Percentiles rank a stretch among this genome's conserved stretches.
These are phyloP conservation scores for Panurus biarmicus DNA, from an alignment of 2,113 vertebrate genomes.

Conservation along the genomic window DNA sequence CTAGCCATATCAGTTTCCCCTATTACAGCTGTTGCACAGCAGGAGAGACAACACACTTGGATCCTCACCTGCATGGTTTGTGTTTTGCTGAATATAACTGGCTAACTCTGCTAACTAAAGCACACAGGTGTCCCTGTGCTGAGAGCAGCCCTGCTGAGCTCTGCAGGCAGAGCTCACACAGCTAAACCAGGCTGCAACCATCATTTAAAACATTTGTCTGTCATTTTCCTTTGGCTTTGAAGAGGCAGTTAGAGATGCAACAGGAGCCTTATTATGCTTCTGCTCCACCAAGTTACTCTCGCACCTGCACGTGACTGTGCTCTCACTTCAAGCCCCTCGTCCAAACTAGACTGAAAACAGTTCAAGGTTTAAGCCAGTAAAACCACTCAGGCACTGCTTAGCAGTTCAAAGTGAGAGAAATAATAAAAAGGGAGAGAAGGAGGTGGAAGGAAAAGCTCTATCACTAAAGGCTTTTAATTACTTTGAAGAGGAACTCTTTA, in stretches of 20 bases:
- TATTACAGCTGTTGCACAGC: not conserved
- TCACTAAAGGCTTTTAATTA: not conserved
- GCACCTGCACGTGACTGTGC: rapidly evolving
- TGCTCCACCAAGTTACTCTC: not conserved
- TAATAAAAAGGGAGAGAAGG: not conserved
- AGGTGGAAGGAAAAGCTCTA: not conserved
- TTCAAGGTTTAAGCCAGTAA: not conserved
- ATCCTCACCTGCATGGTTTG: not conserved
- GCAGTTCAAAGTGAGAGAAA: not conserved
- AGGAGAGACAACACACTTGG: not conserved
- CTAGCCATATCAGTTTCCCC: not conserved
- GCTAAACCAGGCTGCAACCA: too few relatives aligned
- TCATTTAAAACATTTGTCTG: too few relatives aligned
- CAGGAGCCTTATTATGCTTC: too few relatives aligned
- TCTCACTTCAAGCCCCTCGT: not conserved
- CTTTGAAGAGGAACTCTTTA: not conserved
- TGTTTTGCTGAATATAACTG: not conserved
- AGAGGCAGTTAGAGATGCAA: too few relatives aligned
- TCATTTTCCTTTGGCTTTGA: too few relatives aligned
- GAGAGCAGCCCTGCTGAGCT: too few relatives aligned
- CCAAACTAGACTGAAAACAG: not conserved
- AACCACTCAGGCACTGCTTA: not conserved
- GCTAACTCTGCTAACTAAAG: not conserved
- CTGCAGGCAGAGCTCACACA: too few relatives aligned
- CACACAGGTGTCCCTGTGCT: too few relatives aligned